Conservation (phyloP, 2,113 vertebrate genomes). For the Cryptotis parvus region DNA sequence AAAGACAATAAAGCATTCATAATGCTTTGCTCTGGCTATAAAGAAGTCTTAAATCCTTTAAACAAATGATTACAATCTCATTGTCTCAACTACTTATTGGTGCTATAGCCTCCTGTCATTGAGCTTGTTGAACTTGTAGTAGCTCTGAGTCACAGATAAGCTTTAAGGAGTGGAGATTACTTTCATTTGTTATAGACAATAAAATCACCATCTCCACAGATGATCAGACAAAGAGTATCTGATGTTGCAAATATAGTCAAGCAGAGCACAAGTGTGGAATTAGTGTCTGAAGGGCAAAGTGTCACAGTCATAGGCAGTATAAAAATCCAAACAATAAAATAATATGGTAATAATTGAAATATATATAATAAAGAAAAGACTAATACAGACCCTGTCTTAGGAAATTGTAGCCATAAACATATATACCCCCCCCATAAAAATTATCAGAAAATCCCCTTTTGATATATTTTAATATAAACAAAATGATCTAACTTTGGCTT, state of each 20-base stretch:
- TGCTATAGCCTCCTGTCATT: slow-evolving; percentile 81
- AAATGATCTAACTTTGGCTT: accelerated
- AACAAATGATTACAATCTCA: slow-evolving; percentile 88
- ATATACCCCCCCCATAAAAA: background rate
- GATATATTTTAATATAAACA: background rate
- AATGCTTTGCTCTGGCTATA: slow-evolving; percentile 76
- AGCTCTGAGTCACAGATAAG: slow-evolving; percentile 84
- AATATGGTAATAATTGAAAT: slow-evolving; percentile 76
- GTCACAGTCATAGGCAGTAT: slow-evolving; percentile 64
- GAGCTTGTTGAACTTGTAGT: slow-evolving; percentile 82
- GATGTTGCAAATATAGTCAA: slow-evolving; percentile 80
- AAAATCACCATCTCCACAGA: slow-evolving; percentile 85
- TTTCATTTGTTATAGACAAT: slow-evolving; percentile 88
- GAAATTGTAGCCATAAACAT: background rate
- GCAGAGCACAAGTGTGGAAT: slow-evolving; percentile 84
- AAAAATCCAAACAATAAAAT: slow-evolving; percentile 81
- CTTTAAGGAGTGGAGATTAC: slow-evolving; percentile 86
- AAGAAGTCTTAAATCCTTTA: slow-evolving; percentile 87
- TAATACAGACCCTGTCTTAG: slow-evolving; percentile 56
- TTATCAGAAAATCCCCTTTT: background rate
- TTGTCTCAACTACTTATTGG: slow-evolving; percentile 86
- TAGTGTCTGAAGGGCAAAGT: slow-evolving; percentile 84
- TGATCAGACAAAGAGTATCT: slow-evolving; percentile 81
- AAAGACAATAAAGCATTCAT: slow-evolving; percentile 83
- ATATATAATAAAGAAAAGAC: slow-evolving; percentile 79